These are phyloP conservation scores for Chrysemys picta DNA, from an alignment of 2,113 vertebrate species.

Conservation along the genomic window DNA sequence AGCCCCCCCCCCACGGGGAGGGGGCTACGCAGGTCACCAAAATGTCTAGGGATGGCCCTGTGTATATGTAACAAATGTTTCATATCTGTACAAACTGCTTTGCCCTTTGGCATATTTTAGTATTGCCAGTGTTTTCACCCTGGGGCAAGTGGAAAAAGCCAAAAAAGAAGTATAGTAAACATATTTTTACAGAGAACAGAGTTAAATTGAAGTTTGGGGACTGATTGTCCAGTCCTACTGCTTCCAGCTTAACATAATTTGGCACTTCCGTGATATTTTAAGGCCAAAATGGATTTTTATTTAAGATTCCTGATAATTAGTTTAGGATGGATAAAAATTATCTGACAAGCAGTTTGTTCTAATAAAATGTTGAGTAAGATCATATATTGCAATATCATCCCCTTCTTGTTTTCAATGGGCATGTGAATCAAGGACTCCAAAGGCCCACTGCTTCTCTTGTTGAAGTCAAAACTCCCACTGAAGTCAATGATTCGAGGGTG, in stretches of 20 bases:
- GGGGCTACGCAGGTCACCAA: no score
- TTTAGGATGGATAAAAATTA: background rate
- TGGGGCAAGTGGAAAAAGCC: slow-evolving; percentile 40
- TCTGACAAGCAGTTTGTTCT: slow-evolving; percentile 34
- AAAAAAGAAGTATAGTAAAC: slow-evolving; percentile 40
- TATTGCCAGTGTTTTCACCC: slow-evolving; percentile 27
- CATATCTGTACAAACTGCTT: background rate
- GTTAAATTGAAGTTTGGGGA: slow-evolving; percentile 39
- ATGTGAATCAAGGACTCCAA: background rate
- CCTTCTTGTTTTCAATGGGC: slow-evolving; percentile 44
- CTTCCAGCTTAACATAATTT: slow-evolving; percentile 50
- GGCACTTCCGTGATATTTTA: slow-evolving; percentile 7
- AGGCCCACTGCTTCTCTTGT: fast-evolving
- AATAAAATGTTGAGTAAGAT: slow-evolving; percentile 31
- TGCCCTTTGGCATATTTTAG: slow-evolving; percentile 44
- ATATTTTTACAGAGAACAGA: slow-evolving; percentile 47
- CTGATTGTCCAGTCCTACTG: slow-evolving; percentile 21
- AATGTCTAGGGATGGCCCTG: no score
- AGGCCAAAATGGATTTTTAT: slow-evolving; percentile 43
- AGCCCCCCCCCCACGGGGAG: no score
- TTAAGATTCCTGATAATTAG: background rate
- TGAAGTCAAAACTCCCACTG: background rate
- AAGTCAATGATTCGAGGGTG: fast-evolving
- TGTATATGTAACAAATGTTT: background rate
- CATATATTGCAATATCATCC: background rate